Base-by-base conservation (phyloP, 2,113 vertebrate species). In the Carollia perspicillata region DNA sequence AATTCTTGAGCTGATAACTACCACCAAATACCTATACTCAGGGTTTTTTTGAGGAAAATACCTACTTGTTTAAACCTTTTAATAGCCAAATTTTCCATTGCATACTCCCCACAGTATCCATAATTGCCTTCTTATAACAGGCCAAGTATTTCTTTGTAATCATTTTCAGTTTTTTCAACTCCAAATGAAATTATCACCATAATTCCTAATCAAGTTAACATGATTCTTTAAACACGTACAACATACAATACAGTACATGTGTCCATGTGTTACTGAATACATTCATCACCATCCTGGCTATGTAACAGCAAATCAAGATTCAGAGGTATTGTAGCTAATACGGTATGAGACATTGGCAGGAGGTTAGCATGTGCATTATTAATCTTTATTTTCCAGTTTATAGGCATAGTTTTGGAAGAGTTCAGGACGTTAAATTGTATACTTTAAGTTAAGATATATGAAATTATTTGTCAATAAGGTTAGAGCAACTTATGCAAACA, bases 401-500 rank as follows among this genome's bases (percentile, higher is more conserved):
- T 84, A 58, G 28, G 74, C 80, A 85, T 78, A 11, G 9, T 93
- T 95, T 80, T 55, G 0, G 94, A 79, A 74, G 37, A 35, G 7
- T 83, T 72, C 63, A 93, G 8, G 1, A 83, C 51, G 44, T 80
- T 87, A 92, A 95, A 85, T 80, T 58, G 86, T 6, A 94, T 58
- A 81, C 14, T 77, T 93, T 89, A 95, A 95, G 80, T 74, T 53
- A 17, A 55, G 37, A 85, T 60, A 90, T 5, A 42, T 33, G 65
- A 92, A 80, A 85, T 6, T 53, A 37, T 84, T 86, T 72, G 30
- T 93, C 44, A 95, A 33, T 44, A 68, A 85, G 6, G 11, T 55
- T 87, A 93, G 89, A 94, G 28, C 17, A 97, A 90, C 16, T 42
- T 81, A 89, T 16, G 77, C 18, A 86, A 33, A 84, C 51, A 78